These are phyloP conservation scores for Embidobia sp. DNA, from an alignment of 2,888 invertebrate species.

Conservation along the genomic window DNA sequence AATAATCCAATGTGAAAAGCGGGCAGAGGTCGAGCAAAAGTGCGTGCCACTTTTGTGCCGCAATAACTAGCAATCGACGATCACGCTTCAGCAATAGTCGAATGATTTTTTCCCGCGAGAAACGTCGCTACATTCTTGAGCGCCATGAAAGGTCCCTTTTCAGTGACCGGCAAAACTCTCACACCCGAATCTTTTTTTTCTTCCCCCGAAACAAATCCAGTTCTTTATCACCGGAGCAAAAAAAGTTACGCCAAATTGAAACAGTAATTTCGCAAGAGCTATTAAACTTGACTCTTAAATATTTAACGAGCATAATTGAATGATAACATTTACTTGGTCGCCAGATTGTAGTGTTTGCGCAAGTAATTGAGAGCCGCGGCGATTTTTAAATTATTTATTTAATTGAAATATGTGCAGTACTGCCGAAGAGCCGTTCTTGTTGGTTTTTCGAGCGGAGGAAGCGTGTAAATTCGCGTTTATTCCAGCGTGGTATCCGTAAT, in stretches of 20 bases:
- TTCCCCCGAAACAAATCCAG: neutral
- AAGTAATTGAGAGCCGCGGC: constrained; percentile 1
- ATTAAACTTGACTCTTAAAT: constrained; percentile 12
- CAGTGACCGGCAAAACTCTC: neutral
- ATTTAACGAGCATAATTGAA: constrained; percentile 15
- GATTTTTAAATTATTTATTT: constrained; percentile 39
- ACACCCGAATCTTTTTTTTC: neutral
- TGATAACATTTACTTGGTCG: constrained; percentile 1
- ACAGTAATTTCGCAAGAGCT: neutral
- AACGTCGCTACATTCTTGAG: too few species aligned
- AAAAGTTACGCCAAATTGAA: neutral
- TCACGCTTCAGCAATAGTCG: too few species aligned
- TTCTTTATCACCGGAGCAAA: neutral
- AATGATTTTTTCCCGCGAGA: too few species aligned
- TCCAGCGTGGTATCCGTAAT: constrained; percentile 38
- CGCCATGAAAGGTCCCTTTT: neutral
- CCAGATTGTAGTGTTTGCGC: constrained; percentile 10
- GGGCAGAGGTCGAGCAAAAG: neutral
- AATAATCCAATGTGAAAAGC: too few species aligned
- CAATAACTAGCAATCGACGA: too few species aligned
- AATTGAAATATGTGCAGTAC: constrained; percentile 23
- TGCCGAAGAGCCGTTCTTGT: constrained; percentile 12
- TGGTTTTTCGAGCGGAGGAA: constrained; percentile 21
- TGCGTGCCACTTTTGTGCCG: neutral
- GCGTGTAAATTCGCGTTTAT: constrained; percentile 48